These are phyloP conservation scores for Selenia dentaria DNA, from an alignment of 2,888 invertebrate species.

Conservation along the genomic window DNA sequence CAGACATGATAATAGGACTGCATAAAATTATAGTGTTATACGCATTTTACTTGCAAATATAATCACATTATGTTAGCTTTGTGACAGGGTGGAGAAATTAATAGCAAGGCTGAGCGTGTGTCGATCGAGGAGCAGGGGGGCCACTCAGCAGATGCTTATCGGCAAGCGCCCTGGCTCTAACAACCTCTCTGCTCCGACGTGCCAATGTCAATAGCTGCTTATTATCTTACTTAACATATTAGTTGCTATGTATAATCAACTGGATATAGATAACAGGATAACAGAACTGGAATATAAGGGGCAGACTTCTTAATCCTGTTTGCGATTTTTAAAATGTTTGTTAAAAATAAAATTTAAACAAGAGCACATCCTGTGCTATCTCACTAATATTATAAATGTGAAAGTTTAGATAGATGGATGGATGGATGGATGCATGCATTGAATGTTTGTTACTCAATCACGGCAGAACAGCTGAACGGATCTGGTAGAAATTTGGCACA, in stretches of 20 bases:
- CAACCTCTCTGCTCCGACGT: conserved; percentile 50
- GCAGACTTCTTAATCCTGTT: background rate
- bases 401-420: no score
- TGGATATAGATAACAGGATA: background rate
- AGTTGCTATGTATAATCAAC: conserved; percentile 22
- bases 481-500: no score
- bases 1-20: conserved; percentile 50
- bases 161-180: conserved; percentile 61
- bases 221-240: conserved; percentile 41
- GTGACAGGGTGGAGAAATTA: conserved; percentile 78
- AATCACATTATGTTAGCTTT: conserved; percentile 80
- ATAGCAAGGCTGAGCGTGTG: conserved; percentile 73
- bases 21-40: conserved; percentile 59
- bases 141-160: conserved; percentile 83
- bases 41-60: conserved; percentile 80
- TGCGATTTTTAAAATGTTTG: no score
- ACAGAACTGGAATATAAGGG: background rate
- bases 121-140: conserved; percentile 76
- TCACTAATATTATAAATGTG: no score
- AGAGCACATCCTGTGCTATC: no score
- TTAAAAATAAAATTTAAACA: no score
- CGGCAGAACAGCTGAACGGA: no score
- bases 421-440: no score
- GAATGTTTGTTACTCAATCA: no score
- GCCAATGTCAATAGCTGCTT: conserved; percentile 47